Evolutionary conservation across 2,797 vertebrate genomes (phyloP).

Genomic region (Cyprinella venusta): DNA sequence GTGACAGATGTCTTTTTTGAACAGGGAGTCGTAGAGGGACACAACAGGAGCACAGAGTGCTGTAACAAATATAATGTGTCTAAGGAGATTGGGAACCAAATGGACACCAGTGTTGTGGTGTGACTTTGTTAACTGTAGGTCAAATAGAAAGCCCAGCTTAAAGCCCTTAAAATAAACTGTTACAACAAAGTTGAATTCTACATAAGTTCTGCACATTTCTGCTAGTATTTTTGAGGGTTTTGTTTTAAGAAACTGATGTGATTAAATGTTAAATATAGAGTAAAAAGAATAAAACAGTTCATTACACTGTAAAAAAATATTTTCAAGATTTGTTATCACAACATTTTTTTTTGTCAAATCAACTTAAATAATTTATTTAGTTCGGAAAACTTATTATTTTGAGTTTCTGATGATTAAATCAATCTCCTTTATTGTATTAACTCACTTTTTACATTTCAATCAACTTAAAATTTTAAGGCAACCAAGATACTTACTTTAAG

Average conservation of each 20-base stretch:
- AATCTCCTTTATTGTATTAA: too few relatives aligned
- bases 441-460: too few relatives aligned
- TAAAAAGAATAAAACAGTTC: not conserved
- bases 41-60: conserved; percentile 25
- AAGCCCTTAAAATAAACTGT: not conserved
- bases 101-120: conserved; percentile 2
- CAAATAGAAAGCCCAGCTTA: conserved; percentile 19
- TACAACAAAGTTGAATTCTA: conserved; percentile 6
- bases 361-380: too few relatives aligned
- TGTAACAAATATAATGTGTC: conserved; percentile 24
- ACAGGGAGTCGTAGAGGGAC: conserved; percentile 13
- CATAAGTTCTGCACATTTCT: not conserved
- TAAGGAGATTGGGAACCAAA: conserved; percentile 13
- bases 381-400: too few relatives aligned
- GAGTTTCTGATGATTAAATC: too few relatives aligned
- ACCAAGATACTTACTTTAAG: too few relatives aligned
- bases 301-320: too few relatives aligned
- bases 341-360: too few relatives aligned
- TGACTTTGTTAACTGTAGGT: conserved; percentile 30
- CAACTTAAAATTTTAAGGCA: too few relatives aligned
- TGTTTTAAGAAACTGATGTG: not conserved
- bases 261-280: not conserved
- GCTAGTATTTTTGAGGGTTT: not conserved
- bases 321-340: too few relatives aligned
- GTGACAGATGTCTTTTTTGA: conserved; percentile 41